Evolutionary conservation across 1,140 invertebrate species (phyloP), one percentile per base, ranked within the genome.

Genomic region (Drosophila subpulchrella): DNA sequence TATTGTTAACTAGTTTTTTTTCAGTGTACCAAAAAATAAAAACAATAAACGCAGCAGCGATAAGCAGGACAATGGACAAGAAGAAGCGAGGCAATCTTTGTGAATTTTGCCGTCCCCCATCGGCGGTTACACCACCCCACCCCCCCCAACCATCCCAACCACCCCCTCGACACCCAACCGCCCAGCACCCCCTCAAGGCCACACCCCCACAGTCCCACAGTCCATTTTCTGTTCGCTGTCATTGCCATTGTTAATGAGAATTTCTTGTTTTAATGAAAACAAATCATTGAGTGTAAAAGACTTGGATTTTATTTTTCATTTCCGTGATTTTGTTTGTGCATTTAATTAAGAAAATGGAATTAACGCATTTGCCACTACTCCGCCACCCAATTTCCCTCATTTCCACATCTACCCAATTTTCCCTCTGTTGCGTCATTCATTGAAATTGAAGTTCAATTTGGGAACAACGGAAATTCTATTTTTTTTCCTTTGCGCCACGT

Each of bases 201-300:
- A 24, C 48, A 50, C 27, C 27, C 24, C 36, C 47, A 6, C 53
- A 42, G 13, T 54, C 24, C 36, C 47, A 6, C 53, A 42, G 13
- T 54, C 48, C 51, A 56, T 56, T 70, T 53, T 58, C 76, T 72
- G 84, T 78, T 88, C 62, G 78, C 84, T 89, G 84, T 89, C 84
- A 89, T 89, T 89, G 84, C 80, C 78, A 86, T 91, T 91, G 89
- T 91, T 91, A 91, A 91, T 91, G 89, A 91, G 83, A 91, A 91
- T 91, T 91, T 91, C 84, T 85, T 91, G 83, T 89, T 90, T 91
- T 91, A 91, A 91, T 91, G 83, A 89, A 91, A 91, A 91, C 89
- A 91, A 91, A 91, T 91, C 89, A 91, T 91, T 91, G 89, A 91
- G 89, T 91, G 89, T 91, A 91, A 91, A 91, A 88, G 81, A 90